phyloP scores from a whole-genome alignment of 2,797 vertebrate species.

The Clarias platycephalus region DNA sequence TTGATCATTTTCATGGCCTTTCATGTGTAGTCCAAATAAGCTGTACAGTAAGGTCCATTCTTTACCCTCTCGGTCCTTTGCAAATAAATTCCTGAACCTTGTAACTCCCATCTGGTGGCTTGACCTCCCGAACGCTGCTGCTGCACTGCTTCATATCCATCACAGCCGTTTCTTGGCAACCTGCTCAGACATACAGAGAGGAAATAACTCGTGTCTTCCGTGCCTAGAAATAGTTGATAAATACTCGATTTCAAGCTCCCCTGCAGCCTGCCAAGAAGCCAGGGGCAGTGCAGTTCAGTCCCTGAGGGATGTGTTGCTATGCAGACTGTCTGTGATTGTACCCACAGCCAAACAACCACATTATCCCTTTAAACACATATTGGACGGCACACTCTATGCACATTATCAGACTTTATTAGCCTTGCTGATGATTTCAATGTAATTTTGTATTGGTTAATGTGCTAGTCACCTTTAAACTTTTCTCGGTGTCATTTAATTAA shows the following conservation, averaged over 20 bases:
- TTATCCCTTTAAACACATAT: conserved; percentile 3
- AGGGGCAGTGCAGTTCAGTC: conserved; percentile 45
- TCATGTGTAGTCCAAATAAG: conserved; percentile 20
- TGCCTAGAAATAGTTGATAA: conserved; percentile 55
- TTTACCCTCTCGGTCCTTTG: conserved; percentile 44
- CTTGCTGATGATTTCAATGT: background rate
- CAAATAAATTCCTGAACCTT: conserved; percentile 3
- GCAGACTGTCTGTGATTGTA: conserved; percentile 40
- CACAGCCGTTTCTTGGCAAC: conserved; percentile 58
- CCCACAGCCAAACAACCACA: conserved; percentile 41
- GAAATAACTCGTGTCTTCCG: background rate
- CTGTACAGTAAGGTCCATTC: background rate
- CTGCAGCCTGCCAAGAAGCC: conserved; percentile 46
- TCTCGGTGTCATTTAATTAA: background rate
- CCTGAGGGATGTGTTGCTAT: conserved; percentile 51
- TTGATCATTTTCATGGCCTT: background rate
- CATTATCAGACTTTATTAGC: background rate
- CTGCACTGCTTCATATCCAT: conserved; percentile 60
- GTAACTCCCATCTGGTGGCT: conserved; percentile 58
- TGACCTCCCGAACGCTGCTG: conserved; percentile 54
- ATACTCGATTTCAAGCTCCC: conserved; percentile 51
- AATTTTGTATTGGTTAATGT: background rate
- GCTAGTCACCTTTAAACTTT: background rate
- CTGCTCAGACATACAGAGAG: conserved; percentile 33
- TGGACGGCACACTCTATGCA: background rate